Evolutionary conservation across 2,113 vertebrate genomes (phyloP).

Genomic region (Neomonachus schauinslandi): DNA sequence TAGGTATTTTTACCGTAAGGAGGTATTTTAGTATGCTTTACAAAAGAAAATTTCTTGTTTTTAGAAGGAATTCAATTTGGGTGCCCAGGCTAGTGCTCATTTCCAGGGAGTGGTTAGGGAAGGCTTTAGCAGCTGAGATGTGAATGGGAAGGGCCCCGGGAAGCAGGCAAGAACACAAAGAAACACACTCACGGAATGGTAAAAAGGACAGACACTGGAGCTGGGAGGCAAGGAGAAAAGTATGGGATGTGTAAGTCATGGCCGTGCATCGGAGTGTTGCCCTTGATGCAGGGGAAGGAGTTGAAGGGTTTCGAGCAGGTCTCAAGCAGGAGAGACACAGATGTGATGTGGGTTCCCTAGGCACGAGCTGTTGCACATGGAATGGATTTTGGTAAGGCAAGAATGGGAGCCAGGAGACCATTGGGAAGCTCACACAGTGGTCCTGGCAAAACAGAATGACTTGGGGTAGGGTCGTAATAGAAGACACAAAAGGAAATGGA

Average conservation of each 20-base stretch:
- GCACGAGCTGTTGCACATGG: neutral
- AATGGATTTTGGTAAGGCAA: neutral
- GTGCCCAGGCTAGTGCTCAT: neutral
- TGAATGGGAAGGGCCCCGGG: neutral
- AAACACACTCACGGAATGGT: too few relatives aligned
- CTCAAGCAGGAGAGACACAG: neutral
- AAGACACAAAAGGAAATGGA: neutral
- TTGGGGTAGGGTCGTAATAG: neutral
- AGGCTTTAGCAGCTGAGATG: neutral
- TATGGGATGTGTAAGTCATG: neutral
- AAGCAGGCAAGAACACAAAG: neutral
- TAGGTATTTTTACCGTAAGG: neutral
- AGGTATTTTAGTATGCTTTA: neutral
- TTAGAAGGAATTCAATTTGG: neutral
- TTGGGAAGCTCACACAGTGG: neutral
- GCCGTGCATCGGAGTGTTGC: neutral
- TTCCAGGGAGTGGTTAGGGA: neutral
- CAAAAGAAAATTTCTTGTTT: neutral
- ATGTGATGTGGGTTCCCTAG: neutral
- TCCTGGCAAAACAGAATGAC: neutral
- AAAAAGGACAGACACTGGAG: accelerated
- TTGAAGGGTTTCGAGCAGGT: neutral
- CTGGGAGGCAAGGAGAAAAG: neutral
- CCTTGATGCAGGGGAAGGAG: neutral
- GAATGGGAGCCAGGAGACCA: neutral